Base-by-base conservation (phyloP, 2,888 invertebrate genomes). In the Ornithoptera alexandrae region DNA sequence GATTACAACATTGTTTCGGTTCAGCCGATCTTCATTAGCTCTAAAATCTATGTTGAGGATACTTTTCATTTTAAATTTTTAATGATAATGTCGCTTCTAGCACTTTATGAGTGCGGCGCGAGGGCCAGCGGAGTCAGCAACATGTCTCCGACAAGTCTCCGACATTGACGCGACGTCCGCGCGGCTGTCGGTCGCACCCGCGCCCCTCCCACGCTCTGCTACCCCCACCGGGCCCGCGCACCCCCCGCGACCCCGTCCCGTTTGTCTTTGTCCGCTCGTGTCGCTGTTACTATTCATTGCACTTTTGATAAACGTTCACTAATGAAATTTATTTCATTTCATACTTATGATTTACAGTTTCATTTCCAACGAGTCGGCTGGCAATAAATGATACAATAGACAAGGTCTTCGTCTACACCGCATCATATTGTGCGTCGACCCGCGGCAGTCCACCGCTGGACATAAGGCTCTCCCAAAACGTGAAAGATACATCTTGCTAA, bases 81-180 rank as follows among this genome's bases (percentile, higher is more conserved):
- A 39, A 39, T 1, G 39, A 39, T 10, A 39, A 0, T 64, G 64
- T 64, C 64, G 62, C 39, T 65, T 69, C 65, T 22, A 69, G 65
- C 22, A 17, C 39, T 15, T 6, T 22, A 39, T 5, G 10, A 6
- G 18, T 18, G 18, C 0, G n/a, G 18, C 30, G 50, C 20, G 30
- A 18, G 22, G 62, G 36, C 50, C 36, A n/a, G 62, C 65, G 22
- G 56, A 64, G 46, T 67, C 69, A 65, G 62, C 65, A 70, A 69
- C 39, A 10, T 39, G 39, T 39, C 39, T 39, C 39, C 39, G 39
- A 10, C 72, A 71, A 67, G 69, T 42, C 65, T n/a, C 30, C 62
- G 70, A 70, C 71, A 69, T 62, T 72, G 72, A 71, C 69, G 65
- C 71, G 72, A 68, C 69, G 68, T 60, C 68, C 70, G 70, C 72